phyloP scores from a whole-genome alignment of 2,888 invertebrate genomes.

The Mythimna pallens region DNA sequence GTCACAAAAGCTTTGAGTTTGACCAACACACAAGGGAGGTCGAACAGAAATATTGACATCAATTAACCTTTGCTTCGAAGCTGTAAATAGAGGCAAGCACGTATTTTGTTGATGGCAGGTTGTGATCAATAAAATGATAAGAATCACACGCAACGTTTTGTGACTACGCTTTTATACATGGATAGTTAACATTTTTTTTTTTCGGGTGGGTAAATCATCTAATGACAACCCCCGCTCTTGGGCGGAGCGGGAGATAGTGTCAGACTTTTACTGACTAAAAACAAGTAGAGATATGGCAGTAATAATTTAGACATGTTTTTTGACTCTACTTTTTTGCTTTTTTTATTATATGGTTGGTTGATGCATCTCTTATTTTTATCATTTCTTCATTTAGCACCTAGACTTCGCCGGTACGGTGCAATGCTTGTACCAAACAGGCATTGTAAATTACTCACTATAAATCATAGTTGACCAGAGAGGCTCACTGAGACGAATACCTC shows the following conservation, averaged over 20 bases:
- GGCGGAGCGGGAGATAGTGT: too few species aligned
- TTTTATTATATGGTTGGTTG: background rate
- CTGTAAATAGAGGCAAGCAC: conserved; percentile 32
- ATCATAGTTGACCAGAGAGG: background rate
- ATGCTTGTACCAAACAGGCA: background rate
- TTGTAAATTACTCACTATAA: background rate
- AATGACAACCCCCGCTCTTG: too few species aligned
- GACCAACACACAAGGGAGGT: conserved; percentile 3
- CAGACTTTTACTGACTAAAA: too few species aligned
- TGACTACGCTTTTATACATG: conserved; percentile 1
- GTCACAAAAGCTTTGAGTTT: background rate
- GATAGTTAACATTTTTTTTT: too few species aligned
- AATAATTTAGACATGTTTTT: background rate
- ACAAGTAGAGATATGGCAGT: too few species aligned
- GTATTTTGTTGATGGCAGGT: conserved; percentile 29
- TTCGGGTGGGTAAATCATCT: too few species aligned
- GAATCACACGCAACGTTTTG: conserved; percentile 38
- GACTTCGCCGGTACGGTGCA: background rate
- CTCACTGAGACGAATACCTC: background rate
- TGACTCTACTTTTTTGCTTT: background rate
- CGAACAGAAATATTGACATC: conserved; percentile 20
- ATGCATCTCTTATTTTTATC: background rate
- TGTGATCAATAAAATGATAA: conserved; percentile 40
- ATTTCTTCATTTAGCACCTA: too few species aligned
- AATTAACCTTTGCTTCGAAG: conserved; percentile 43